Evolutionary conservation across 1,140 invertebrate species (phyloP).

Genomic region (Paralvinella palmiformis): DNA sequence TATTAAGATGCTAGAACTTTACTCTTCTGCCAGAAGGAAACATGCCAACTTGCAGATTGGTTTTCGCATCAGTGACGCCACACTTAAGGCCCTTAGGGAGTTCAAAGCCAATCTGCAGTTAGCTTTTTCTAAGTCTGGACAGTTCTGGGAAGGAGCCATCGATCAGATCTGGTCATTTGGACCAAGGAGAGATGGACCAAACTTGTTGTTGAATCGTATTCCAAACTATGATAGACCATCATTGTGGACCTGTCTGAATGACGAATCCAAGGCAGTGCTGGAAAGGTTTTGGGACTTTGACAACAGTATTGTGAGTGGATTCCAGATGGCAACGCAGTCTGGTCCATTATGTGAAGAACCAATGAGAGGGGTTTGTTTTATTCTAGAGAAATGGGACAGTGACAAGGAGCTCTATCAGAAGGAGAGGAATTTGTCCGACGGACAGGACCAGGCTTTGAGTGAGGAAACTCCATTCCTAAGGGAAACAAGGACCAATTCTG

Average conservation of each 20-base stretch:
- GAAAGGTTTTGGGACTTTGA: slow-evolving; percentile 39
- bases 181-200: slow-evolving; percentile 79
- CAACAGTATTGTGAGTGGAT: slow-evolving; percentile 76
- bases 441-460: too few relatives aligned
- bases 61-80: slow-evolving; percentile 43
- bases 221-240: slow-evolving; percentile 42
- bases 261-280: slow-evolving; percentile 4
- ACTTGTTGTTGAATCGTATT: slow-evolving; percentile 76
- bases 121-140: slow-evolving; percentile 58
- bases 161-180: slow-evolving; percentile 85
- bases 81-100: slow-evolving; percentile 55
- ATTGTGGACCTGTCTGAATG: slow-evolving; percentile 45
- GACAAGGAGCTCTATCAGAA: too few relatives aligned
- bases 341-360: slow-evolving; percentile 94
- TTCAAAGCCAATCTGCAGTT: slow-evolving; percentile 62
- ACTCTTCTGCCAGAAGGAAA: slow-evolving; percentile 25
- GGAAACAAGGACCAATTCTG: too few relatives aligned
- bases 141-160: slow-evolving; percentile 56
- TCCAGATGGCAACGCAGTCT: slow-evolving; percentile 81
- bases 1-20: slow-evolving; percentile 55
- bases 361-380: slow-evolving; percentile 73
- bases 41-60: slow-evolving; percentile 19
- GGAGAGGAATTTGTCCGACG: too few relatives aligned
- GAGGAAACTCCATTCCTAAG: too few relatives aligned
- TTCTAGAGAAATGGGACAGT: slow-evolving; percentile 12